phyloP scores from a whole-genome alignment of 64 coral and sea anemone species.

The Montipora sp. region DNA sequence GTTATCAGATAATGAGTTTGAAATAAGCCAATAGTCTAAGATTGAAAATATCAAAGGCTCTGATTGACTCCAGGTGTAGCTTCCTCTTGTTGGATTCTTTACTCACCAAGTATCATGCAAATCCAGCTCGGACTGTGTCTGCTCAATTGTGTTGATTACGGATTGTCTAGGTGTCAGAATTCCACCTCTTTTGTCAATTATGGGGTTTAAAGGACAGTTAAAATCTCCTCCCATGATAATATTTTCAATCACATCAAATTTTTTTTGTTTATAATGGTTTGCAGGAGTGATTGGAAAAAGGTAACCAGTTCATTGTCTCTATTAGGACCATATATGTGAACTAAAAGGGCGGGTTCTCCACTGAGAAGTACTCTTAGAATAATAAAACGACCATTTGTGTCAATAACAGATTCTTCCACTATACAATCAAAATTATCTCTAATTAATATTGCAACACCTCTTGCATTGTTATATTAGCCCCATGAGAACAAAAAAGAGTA shows the following conservation, averaged over 20 bases:
- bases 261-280: background rate
- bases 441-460: slow-evolving; percentile 7
- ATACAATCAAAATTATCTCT: background rate
- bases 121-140: background rate
- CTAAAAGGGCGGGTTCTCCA: background rate
- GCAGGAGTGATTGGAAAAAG: background rate
- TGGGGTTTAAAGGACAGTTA: slow-evolving; percentile 26
- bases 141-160: slow-evolving; percentile 29
- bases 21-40: background rate
- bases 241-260: background rate
- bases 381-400: background rate
- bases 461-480: background rate
- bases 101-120: background rate
- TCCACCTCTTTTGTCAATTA: slow-evolving; percentile 4
- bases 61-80: slow-evolving; percentile 24
- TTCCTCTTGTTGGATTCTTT: background rate
- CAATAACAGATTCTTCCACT: background rate
- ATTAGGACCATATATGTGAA: slow-evolving; percentile 12
- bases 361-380: slow-evolving; percentile 6
- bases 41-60: background rate
- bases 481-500: background rate
- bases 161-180: slow-evolving; percentile 31
- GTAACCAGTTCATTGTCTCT: background rate
- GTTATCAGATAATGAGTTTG: slow-evolving; percentile 5
- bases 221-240: slow-evolving; percentile 37